Evolutionary conservation across 2,888 invertebrate species (phyloP).

Genomic region (Leistus spinibarbis): DNA sequence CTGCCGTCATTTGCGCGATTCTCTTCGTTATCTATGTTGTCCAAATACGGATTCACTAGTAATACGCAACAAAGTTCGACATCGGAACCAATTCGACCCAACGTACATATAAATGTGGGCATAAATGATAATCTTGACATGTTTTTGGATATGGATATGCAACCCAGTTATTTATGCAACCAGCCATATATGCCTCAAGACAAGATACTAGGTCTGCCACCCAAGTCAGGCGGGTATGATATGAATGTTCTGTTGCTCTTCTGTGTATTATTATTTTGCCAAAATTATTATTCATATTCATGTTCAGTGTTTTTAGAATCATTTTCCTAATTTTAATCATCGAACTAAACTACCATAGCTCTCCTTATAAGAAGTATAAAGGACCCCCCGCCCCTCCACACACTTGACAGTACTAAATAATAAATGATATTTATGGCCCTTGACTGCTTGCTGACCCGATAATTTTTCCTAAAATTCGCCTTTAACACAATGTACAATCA

Average conservation of each 20-base stretch:
- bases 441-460: too few relatives aligned
- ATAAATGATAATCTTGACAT: conserved; percentile 66
- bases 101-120: conserved; percentile 61
- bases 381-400: too few relatives aligned
- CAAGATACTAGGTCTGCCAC: conserved; percentile 42
- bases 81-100: conserved; percentile 40
- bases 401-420: too few relatives aligned
- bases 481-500: too few relatives aligned
- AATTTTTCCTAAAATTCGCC: too few relatives aligned
- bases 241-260: not conserved
- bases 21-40: not conserved
- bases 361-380: too few relatives aligned
- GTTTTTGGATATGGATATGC: conserved; percentile 67
- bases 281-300: not conserved
- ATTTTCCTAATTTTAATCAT: too few relatives aligned
- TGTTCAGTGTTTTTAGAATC: too few relatives aligned
- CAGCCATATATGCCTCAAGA: too few relatives aligned
- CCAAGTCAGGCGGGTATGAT: conserved; percentile 45
- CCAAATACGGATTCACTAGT: not conserved
- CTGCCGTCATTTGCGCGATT: not conserved
- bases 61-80: not conserved
- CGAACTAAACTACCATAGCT: too few relatives aligned
- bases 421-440: too few relatives aligned
- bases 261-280: not conserved
- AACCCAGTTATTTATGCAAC: conserved; percentile 57